Base-by-base conservation (phyloP, 2,797 vertebrate genomes). In the Rhyacichthys aspro region DNA sequence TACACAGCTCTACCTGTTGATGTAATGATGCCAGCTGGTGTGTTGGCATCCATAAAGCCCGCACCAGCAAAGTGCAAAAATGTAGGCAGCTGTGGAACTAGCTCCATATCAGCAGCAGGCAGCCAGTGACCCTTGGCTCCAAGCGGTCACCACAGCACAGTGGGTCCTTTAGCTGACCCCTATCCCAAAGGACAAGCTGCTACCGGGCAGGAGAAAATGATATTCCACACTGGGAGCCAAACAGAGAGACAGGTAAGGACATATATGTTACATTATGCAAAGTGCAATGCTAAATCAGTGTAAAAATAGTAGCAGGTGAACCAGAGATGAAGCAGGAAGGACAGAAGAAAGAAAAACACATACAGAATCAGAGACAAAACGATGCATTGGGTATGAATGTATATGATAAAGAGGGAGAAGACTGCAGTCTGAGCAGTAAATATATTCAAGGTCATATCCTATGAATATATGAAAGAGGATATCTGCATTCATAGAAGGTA, bases 11-110 rank as follows among this genome's bases (percentile, higher is more conserved):
- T 76, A 93, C 92, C 85, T 90, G 78, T 88, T 93, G 78, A 92
- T 93, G 81, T 93, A 81, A 58, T 92, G 82, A 1, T 90, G 90
- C 94, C 94, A 95, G 59, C 82, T 91, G 16, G 91, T 91, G 82
- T 93, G 94, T 91, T 91, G 63, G 96, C 89, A 0, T 92, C 90
- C 63, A 92, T 80, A 73, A 93, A 83, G 70, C 72, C 83, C 1
- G 88, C 88, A 1, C 85, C 86, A 43, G 86, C 77, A 1, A 78
- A 78, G 41, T 83, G 76, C 36, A 93, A 85, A 17, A 43, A 63
- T 87, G 75, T 67, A 93, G 85, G 72, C 82, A 87, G 72, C 76
- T 90, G 11, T 86, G 76, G 67, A 94, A 93, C 61, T 87, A 87
- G 47, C 84, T 85, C 58, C 92, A 90, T 0, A 92, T 92, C 78